Evolutionary conservation across 2,888 invertebrate species (phyloP).

Genomic region (Platerodrilus igneus): DNA sequence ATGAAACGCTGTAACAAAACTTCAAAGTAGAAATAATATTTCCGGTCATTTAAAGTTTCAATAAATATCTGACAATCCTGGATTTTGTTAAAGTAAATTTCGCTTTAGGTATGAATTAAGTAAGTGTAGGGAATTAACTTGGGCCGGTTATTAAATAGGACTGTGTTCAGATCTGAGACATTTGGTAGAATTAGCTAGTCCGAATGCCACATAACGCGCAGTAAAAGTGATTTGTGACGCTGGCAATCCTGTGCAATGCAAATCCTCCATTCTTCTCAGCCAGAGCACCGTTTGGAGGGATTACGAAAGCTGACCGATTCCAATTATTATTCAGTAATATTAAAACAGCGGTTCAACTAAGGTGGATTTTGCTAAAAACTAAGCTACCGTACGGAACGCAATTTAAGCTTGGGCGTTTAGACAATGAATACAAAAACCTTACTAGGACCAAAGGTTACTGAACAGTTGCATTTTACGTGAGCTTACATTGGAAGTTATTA

Average conservation of each 20-base stretch:
- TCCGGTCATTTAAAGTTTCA: too few species aligned
- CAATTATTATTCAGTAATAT: constrained; percentile 46
- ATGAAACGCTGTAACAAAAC: too few species aligned
- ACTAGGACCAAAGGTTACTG: constrained; percentile 23
- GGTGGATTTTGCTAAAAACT: constrained; percentile 33
- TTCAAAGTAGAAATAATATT: too few species aligned
- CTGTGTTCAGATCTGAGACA: constrained; percentile 34
- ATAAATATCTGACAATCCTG: too few species aligned
- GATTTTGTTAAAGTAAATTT: too few species aligned
- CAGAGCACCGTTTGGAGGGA: constrained; percentile 32
- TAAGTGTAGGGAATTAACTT: constrained; percentile 24
- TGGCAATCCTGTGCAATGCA: constrained; percentile 47
- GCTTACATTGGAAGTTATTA: constrained; percentile 29
- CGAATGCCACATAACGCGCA: constrained; percentile 33
- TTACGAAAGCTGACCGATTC: constrained; percentile 39
- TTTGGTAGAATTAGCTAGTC: constrained; percentile 34
- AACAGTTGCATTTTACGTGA: constrained; percentile 26
- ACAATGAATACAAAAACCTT: constrained; percentile 26
- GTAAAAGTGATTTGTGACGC: constrained; percentile 51
- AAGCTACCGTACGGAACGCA: constrained; percentile 29
- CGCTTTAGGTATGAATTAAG: constrained; percentile 18
- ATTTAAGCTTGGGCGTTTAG: constrained; percentile 30
- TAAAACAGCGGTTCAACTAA: constrained; percentile 39
- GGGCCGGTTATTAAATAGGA: constrained; percentile 27
- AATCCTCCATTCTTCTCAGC: constrained; percentile 47